A percentile compares a stretch with the other conserved stretches of the same genome.
Conservation (phyloP, 1,140 invertebrate genomes). For the Aphelenchoides avenae region DNA sequence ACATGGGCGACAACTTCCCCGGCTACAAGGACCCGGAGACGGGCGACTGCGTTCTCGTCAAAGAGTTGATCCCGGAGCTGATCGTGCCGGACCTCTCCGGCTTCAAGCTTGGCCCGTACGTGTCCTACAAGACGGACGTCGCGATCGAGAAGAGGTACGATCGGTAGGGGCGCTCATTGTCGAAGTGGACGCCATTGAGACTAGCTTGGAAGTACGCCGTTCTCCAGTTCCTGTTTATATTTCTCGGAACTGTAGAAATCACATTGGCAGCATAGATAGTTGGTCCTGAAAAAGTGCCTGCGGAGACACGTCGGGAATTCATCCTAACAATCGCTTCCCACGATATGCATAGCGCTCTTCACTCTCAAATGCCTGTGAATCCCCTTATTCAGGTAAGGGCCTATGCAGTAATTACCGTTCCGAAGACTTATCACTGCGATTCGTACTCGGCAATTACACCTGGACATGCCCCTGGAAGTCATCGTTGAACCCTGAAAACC, state of each 20-base stretch:
- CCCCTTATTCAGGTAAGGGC: no score
- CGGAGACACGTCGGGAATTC: neutral
- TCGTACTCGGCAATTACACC: no score
- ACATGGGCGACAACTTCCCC: constrained; percentile 46
- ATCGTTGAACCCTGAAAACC: no score
- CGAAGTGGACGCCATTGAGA: constrained; percentile 3
- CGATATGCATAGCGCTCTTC: constrained; percentile 10
- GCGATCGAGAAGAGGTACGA: constrained; percentile 51
- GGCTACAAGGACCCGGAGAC: constrained; percentile 49
- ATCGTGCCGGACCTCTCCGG: constrained; percentile 81
- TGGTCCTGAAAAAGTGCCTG: neutral
- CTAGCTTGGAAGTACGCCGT: constrained; percentile 1
- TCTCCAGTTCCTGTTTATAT: neutral
- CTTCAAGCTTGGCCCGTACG: constrained; percentile 81
- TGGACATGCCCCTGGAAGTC: no score
- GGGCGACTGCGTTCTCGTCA: constrained; percentile 67
- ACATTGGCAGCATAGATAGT: neutral
- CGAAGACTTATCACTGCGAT: no score
- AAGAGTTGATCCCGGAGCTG: constrained; percentile 84
- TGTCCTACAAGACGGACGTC: constrained; percentile 71
- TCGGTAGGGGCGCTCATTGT: neutral
- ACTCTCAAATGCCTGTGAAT: no score
- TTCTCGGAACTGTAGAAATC: neutral
- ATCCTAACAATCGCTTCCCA: neutral
- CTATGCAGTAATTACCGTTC: no score